Evolutionary conservation across 2,888 invertebrate species (phyloP).

Genomic region (Scaptomyza caliginosa): DNA sequence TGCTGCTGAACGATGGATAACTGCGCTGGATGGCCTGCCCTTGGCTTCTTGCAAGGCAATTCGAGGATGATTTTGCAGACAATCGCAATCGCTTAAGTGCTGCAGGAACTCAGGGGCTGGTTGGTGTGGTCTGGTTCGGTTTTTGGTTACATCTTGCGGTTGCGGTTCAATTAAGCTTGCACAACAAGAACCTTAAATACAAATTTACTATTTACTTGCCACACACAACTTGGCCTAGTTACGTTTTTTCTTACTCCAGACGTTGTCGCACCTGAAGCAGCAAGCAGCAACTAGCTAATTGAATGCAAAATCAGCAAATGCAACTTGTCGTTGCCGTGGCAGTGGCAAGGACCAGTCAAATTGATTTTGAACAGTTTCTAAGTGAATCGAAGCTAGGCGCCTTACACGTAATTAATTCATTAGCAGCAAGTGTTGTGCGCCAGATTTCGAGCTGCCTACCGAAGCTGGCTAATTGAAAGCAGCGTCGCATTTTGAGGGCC

Average conservation of each 20-base stretch:
- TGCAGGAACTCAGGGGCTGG: background rate
- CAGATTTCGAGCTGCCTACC: background rate
- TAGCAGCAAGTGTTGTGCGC: conserved; percentile 38
- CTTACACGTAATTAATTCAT: conserved; percentile 64
- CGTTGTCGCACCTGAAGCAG: conserved; percentile 42
- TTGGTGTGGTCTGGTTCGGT: background rate
- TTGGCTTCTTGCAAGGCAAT: conserved; percentile 31
- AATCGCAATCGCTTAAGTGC: conserved; percentile 14
- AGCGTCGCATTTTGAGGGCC: conserved; percentile 41
- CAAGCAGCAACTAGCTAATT: conserved; percentile 53
- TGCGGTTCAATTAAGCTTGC: conserved; percentile 20
- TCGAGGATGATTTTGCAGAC: conserved; percentile 36
- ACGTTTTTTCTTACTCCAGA: too few relatives aligned
- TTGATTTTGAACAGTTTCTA: conserved; percentile 59
- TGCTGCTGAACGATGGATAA: conserved; percentile 6
- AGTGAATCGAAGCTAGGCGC: conserved; percentile 4
- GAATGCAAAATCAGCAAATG: conserved; percentile 70
- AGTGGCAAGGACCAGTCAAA: too few relatives aligned
- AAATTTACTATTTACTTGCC: background rate
- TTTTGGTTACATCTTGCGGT: conserved; percentile 9
- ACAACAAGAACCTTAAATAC: background rate
- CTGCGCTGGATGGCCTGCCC: background rate
- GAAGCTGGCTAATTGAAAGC: conserved; percentile 51
- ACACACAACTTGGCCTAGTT: background rate
- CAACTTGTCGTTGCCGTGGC: conserved; percentile 37